phyloP scores from a whole-genome alignment of 2,113 vertebrate genomes.

The Sapajus apella region DNA sequence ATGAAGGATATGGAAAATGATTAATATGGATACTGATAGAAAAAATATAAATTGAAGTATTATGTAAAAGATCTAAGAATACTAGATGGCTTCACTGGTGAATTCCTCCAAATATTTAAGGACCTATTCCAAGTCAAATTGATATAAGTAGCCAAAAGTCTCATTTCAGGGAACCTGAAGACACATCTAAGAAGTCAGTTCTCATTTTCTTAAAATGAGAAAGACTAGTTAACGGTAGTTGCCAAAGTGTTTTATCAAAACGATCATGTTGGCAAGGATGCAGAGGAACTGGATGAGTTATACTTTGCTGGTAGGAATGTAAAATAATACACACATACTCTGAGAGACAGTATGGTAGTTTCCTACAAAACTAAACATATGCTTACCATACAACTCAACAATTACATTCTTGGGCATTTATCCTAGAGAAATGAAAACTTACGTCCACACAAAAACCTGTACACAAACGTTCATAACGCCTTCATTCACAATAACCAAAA shows the following conservation, averaged over 20 bases:
- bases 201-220: neutral
- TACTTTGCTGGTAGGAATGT: neutral
- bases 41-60: conserved; percentile 28
- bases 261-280: neutral
- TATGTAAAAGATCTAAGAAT: conserved; percentile 7
- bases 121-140: neutral
- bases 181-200: neutral
- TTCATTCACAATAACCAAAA: conserved; percentile 19
- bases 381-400: neutral
- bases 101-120: conserved; percentile 7
- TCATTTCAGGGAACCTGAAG: neutral
- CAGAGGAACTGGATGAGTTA: neutral
- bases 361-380: neutral
- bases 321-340: neutral
- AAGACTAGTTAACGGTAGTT: neutral
- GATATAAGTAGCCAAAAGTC: neutral
- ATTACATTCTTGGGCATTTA: neutral
- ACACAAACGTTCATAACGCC: neutral
- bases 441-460: neutral
- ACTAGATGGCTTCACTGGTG: neutral
- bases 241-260: neutral
- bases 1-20: neutral
- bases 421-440: neutral
- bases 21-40: neutral
- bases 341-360: neutral